Percentiles rank a stretch among this genome's conserved stretches.
Evolutionary conservation across 2,797 vertebrate genomes (phyloP).

Genomic region (Fistularia tabacaria): DNA sequence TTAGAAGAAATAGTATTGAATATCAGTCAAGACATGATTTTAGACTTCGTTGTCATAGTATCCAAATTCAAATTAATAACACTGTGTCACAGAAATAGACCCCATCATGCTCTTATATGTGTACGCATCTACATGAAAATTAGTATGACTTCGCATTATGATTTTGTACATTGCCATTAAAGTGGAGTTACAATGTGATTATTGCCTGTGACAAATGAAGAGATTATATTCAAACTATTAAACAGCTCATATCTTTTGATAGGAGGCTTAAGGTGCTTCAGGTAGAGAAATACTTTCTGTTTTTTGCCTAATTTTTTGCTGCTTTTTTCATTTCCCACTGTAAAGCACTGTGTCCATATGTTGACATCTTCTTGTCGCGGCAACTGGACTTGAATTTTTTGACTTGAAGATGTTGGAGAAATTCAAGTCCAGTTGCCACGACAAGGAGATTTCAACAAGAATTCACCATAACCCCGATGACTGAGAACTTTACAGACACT

Average conservation of each 20-base stretch:
- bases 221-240: conserved; percentile 76
- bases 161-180: conserved; percentile 68
- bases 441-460: too few relatives aligned
- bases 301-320: conserved; percentile 33
- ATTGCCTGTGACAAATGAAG: conserved; percentile 79
- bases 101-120: conserved; percentile 22
- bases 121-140: conserved; percentile 52
- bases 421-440: too few relatives aligned
- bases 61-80: conserved; percentile 35
- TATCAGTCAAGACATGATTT: conserved; percentile 25
- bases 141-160: conserved; percentile 69
- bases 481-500: too few relatives aligned
- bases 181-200: conserved; percentile 73
- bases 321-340: conserved; percentile 18
- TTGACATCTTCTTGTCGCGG: neutral
- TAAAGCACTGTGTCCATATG: conserved; percentile 7
- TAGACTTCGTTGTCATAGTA: conserved; percentile 50
- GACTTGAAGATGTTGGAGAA: too few relatives aligned
- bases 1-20: conserved; percentile 45
- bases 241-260: conserved; percentile 79
- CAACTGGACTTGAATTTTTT: neutral
- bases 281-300: conserved; percentile 44
- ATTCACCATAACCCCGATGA: too few relatives aligned
- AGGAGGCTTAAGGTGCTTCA: conserved; percentile 71
- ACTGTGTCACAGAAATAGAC: conserved; percentile 31